Base-by-base conservation (phyloP, 2,797 vertebrate species). In the Halcyon badia region DNA sequence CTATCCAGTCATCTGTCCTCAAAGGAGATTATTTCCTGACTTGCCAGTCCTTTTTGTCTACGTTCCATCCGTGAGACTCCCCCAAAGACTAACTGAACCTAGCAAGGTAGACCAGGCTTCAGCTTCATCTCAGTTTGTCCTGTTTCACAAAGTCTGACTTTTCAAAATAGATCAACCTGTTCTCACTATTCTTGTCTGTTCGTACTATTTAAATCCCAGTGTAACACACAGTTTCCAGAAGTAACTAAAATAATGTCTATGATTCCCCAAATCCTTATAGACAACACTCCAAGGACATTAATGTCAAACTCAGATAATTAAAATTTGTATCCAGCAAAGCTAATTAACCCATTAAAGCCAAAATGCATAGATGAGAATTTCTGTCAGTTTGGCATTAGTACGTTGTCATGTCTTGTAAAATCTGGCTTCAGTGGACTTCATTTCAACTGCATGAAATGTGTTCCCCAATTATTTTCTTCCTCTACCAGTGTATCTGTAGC, bases 291-390 rank as follows among this genome's bases (percentile, higher is more conserved):
- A 96, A 97, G 97, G 95, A 97, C 93, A 96, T 97, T 96, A 97
- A 85, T 96, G 92, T 97, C 91, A 97, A 97, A 95, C 93, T 97
- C 92, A 96, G 97, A 96, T 97, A 97, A 97, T 97, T 97, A 96
- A 95, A 97, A 95, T 97, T 97, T 97, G 94, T 97, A 95, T 97
- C 92, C 93, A 97, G 93, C 94, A 90, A 97, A 90, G 94, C 94
- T 97, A 97, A 97, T 97, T 97, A 97, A 97, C 96, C 95, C 93
- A 69, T 97, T 97, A 97, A 93, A 96, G 81, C 90, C 94, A 94
- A 92, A 95, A 97, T 0, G 71, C 90, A 62, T 77, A 95, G 92
- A 95, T 95, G 92, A 93, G 92, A 95, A 96, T 97, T 96, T 85
- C 71, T 96, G 95, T 95, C 95, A 92, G 78, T 95, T 92, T 93